These are phyloP conservation scores for Amphibalanus amphitrite DNA, from an alignment of 1,140 invertebrate genomes.

Conservation along the genomic window DNA sequence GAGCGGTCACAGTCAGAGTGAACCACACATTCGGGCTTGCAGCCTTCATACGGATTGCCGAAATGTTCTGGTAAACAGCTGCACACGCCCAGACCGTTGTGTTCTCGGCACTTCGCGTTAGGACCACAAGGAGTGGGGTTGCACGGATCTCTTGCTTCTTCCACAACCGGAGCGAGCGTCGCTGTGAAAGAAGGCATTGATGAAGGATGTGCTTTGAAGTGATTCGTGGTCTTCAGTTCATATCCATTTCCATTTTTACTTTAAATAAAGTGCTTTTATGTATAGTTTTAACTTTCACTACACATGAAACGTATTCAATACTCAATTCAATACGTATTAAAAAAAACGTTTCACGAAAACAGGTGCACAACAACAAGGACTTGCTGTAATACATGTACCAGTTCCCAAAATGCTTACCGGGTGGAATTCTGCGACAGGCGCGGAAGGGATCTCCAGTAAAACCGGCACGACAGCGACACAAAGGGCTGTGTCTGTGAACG, in stretches of 20 bases:
- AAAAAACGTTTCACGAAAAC: not conserved
- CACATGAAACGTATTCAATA: not conserved
- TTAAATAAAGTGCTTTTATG: not conserved
- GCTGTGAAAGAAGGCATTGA: conserved; percentile 5
- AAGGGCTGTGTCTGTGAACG: conserved; percentile 4
- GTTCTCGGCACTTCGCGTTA: conserved; percentile 27
- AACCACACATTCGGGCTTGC: too few relatives aligned
- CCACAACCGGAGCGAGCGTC: conserved; percentile 17
- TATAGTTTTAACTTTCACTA: conserved; percentile 8
- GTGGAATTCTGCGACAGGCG: not conserved
- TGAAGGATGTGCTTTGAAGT: too few relatives aligned
- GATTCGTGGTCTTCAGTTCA: too few relatives aligned
- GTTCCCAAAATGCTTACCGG: not conserved
- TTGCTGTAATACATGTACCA: not conserved
- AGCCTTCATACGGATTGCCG: conserved; percentile 68
- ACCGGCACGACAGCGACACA: conserved; percentile 6
- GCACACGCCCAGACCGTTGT: too few relatives aligned
- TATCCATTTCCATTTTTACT: too few relatives aligned
- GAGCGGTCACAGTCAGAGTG: too few relatives aligned
- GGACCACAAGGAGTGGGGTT: not conserved
- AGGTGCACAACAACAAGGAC: not conserved
- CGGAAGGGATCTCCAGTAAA: conserved; percentile 9
- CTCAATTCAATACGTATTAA: too few relatives aligned
- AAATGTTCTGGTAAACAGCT: conserved; percentile 42
- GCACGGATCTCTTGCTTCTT: not conserved